phyloP scores from a whole-genome alignment of 2,888 invertebrate species.

The Hirudinaria manillensis region DNA sequence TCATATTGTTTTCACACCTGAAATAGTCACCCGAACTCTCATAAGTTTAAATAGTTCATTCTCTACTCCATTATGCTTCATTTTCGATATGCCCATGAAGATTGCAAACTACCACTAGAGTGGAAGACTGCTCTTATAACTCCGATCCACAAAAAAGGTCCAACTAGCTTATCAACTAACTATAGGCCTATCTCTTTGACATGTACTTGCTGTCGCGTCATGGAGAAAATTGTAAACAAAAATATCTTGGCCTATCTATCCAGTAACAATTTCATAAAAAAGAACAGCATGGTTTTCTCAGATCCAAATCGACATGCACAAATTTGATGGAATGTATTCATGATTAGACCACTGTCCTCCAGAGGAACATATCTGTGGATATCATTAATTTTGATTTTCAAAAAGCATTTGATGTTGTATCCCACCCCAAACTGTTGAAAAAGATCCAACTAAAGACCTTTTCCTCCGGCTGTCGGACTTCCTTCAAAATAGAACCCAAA shows the following conservation, averaged over 20 bases:
- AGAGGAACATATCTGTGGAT: not conserved
- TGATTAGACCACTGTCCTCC: not conserved
- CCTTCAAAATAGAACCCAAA: not conserved
- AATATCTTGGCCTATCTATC: not conserved
- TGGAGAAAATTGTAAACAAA: not conserved
- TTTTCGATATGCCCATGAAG: no score
- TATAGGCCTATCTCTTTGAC: slow-evolving; percentile 1
- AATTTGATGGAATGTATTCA: not conserved
- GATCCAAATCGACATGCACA: slow-evolving; percentile 10
- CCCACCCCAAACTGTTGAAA: not conserved
- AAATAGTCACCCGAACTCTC: slow-evolving; percentile 6
- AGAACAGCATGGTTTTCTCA: not conserved
- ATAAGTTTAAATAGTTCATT: no score
- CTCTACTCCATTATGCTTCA: not conserved
- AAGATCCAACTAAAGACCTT: not conserved
- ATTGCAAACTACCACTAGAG: not conserved
- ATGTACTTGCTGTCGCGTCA: not conserved
- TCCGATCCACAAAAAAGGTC: not conserved
- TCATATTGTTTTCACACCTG: not conserved
- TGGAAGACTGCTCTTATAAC: not conserved
- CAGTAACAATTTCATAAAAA: not conserved
- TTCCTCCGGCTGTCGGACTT: not conserved
- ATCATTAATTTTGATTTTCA: slow-evolving; percentile 3
- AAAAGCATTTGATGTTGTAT: not conserved
- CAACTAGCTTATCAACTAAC: not conserved